Conservation (phyloP, 2,888 invertebrate species). For the Nipponacmea schrenckii region DNA sequence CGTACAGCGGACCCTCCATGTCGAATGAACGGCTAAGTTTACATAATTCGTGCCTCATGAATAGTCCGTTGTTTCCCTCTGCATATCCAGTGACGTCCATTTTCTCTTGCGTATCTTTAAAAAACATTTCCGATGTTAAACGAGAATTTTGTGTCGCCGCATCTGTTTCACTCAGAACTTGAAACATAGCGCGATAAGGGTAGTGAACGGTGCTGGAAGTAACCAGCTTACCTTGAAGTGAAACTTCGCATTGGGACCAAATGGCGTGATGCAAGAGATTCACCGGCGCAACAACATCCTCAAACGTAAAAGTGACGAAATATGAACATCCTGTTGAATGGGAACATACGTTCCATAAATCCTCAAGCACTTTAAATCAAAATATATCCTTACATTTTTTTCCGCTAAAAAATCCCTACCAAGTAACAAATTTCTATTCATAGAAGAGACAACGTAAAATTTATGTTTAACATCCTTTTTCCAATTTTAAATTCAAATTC, state of each 20-base stretch:
- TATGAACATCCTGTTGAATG: not conserved
- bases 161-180: no score
- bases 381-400: not conserved
- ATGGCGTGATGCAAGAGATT: slow-evolving; percentile 31
- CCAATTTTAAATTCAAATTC: not conserved
- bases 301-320: not conserved
- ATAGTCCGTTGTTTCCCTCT: slow-evolving; percentile 3
- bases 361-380: not conserved
- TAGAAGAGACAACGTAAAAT: not conserved
- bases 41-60: slow-evolving; percentile 16
- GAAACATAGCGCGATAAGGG: no score
- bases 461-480: not conserved
- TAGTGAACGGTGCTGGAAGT: no score
- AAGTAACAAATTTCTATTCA: not conserved
- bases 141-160: no score
- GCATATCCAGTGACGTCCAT: not conserved
- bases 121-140: no score
- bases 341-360: not conserved
- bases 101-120: not conserved
- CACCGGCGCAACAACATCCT: slow-evolving; percentile 28
- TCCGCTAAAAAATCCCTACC: not conserved
- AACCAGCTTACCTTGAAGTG: slow-evolving; percentile 23
- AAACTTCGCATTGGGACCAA: slow-evolving; percentile 25
- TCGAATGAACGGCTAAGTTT: slow-evolving; percentile 19
- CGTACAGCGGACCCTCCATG: slow-evolving; percentile 17